A percentile compares a stretch with the other conserved stretches of the same genome.
Evolutionary conservation across 2,113 vertebrate species (phyloP).

Genomic region (Hippocampus mohnikei): DNA sequence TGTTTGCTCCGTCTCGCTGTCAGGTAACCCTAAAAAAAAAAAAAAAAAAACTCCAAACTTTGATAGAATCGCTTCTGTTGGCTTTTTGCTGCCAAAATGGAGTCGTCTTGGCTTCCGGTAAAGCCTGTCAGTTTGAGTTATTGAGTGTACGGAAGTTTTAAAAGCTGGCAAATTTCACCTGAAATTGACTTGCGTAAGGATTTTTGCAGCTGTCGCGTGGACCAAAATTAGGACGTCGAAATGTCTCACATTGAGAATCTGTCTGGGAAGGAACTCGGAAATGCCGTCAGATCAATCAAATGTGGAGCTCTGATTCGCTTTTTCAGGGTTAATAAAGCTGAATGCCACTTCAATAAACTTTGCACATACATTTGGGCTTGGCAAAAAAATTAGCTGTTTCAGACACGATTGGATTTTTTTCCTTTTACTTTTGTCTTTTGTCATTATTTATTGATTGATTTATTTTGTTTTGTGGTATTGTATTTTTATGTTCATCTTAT

Average conservation of each 20-base stretch:
- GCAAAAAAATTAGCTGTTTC: too few species aligned
- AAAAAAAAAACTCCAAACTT: not conserved
- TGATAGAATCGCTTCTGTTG: slow-evolving; percentile 16
- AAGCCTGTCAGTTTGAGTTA: slow-evolving; percentile 35
- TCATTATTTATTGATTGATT: too few species aligned
- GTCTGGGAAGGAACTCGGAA: slow-evolving; percentile 12
- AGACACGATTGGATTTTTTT: too few species aligned
- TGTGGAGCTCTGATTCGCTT: slow-evolving; percentile 10
- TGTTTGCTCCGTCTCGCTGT: slow-evolving; percentile 26
- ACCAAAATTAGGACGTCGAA: slow-evolving; percentile 60
- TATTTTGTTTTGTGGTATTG: too few species aligned
- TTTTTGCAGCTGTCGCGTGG: slow-evolving; percentile 32
- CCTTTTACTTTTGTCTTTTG: too few species aligned
- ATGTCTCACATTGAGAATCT: slow-evolving; percentile 75
- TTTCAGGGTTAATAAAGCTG: too few species aligned
- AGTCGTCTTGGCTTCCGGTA: slow-evolving; percentile 19
- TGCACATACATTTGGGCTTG: too few species aligned
- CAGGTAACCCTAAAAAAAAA: slow-evolving; percentile 15
- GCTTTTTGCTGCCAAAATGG: slow-evolving; percentile 49
- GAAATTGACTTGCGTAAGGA: not conserved
- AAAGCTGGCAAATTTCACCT: not conserved
- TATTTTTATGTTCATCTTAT: too few species aligned
- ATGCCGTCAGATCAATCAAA: slow-evolving; percentile 17
- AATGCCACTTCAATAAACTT: too few species aligned
- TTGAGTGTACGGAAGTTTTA: not conserved